These are phyloP conservation scores for Phaetusa simplex DNA, from an alignment of 2,113 vertebrate species.

Conservation along the genomic window DNA sequence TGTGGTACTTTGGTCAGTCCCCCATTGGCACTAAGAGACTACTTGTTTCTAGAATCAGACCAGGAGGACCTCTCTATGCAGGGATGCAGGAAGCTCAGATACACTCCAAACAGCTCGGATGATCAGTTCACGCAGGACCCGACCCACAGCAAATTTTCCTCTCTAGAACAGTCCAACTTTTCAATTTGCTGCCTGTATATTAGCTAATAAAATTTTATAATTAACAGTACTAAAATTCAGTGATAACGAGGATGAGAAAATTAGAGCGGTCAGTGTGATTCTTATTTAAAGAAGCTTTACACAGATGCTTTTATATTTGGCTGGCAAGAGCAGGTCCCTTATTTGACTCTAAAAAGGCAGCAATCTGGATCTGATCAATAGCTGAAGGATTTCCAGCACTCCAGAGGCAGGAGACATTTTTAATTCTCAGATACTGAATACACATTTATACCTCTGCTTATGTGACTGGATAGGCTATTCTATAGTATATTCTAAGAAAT, in stretches of 20 bases:
- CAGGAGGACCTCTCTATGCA: not conserved
- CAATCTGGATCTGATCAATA: not conserved
- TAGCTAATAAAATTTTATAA: not conserved
- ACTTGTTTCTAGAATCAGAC: not conserved
- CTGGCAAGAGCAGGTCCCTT: not conserved
- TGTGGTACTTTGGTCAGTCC: not conserved
- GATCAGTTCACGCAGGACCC: not conserved
- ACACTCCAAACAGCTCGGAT: not conserved
- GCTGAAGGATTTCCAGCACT: not conserved
- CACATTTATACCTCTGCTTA: not conserved
- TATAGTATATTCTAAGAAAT: not conserved
- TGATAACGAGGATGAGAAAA: not conserved
- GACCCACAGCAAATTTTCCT: not conserved
- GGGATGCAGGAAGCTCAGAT: not conserved
- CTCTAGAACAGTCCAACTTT: not conserved
- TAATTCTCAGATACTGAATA: not conserved
- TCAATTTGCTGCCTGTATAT: not conserved
- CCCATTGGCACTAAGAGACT: not conserved
- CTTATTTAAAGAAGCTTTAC: not conserved
- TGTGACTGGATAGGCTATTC: not conserved
- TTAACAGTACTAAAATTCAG: not conserved
- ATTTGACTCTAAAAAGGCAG: not conserved
- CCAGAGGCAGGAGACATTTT: not conserved
- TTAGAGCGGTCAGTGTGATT: not conserved
- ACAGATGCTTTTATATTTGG: not conserved